Percentiles rank a stretch among this genome's conserved stretches.
Conservation (phyloP, 2,888 invertebrate genomes). For the Eudiplozoon nipponicum region DNA sequence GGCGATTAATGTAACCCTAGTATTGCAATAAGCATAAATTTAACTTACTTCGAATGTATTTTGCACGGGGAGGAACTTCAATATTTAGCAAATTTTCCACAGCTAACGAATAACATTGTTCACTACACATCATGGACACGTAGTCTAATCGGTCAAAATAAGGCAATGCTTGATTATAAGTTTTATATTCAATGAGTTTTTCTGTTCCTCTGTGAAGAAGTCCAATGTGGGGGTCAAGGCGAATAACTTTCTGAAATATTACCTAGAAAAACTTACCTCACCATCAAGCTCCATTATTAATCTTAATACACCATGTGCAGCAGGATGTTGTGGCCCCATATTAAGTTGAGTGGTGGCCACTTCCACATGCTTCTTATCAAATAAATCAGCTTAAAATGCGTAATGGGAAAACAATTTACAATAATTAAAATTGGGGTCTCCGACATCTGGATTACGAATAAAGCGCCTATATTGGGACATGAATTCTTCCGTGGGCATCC, state of each 20-base stretch:
- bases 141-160: conserved; percentile 92
- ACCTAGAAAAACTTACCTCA: too few relatives aligned
- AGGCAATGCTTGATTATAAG: conserved; percentile 60
- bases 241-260: conserved; percentile 46
- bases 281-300: conserved; percentile 52
- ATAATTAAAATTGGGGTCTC: too few relatives aligned
- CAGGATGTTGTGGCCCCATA: conserved; percentile 73
- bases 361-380: conserved; percentile 3
- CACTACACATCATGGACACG: conserved; percentile 97
- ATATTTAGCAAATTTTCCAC: conserved; percentile 79
- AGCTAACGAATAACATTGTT: conserved; percentile 72
- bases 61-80: conserved; percentile 61
- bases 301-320: conserved; percentile 61
- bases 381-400: too few relatives aligned
- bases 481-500: too few relatives aligned
- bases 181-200: conserved; percentile 87
- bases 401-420: too few relatives aligned
- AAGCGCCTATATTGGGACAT: too few relatives aligned
- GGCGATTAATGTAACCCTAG: too few relatives aligned
- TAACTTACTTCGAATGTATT: conserved; percentile 55
- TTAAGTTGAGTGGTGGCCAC: conserved; percentile 36
- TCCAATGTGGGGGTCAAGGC: conserved; percentile 81
- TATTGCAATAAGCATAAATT: too few relatives aligned
- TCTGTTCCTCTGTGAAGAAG: conserved; percentile 80
- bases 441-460: too few relatives aligned